Base-by-base conservation (phyloP, 1,140 invertebrate genomes). In the Cardiocondyla obscurior region DNA sequence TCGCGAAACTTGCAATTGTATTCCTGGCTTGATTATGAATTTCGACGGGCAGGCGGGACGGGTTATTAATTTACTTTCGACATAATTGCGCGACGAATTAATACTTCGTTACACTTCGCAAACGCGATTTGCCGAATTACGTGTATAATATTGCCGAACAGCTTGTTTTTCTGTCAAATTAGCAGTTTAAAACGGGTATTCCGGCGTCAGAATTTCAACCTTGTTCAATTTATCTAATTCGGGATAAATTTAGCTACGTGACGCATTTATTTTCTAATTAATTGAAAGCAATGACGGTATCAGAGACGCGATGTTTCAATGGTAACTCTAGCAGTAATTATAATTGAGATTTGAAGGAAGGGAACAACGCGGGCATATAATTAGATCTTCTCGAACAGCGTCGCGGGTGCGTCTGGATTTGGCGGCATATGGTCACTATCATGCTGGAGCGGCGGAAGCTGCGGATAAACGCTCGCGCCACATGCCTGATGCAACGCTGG, bases 321-420 rank as follows among this genome's bases (percentile, higher is more conserved):
- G n/a, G 0, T 22, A 6, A 22, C 22, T 42, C 7, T 22, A 22
- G 4, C 6, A 36, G 1, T n/a, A 62, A 44, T 25, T 36, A 22
- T n/a, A 33, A 19, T 12, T 25, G 46, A 49, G 44, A 67, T 7
- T 8, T 36, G 10, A 30, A 49, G 62, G 62, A 67, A 55, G 36
- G 28, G 46, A 25, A 4, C 12, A 53, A 69, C 25, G 25, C 44
- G 5, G 25, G 33, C 62, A 0, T 53, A 22, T 69, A 69, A 79
- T 79, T 79, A 53, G 22, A 79, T 67, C 33, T 36, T 51, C 16
- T 28, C 72, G 25, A 33, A 14, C 44, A 19, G 46, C 14, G 62
- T 46, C 44, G 46, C 46, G 39, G 25, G 33, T 42, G 60, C 85
- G 83, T 55, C 60, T 83, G 84, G 74, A 85, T 49, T 53, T 51